A percentile compares a stretch with the other conserved stretches of the same genome.
phyloP scores from a whole-genome alignment of 2,888 invertebrate species.

The Myathropa florea region DNA sequence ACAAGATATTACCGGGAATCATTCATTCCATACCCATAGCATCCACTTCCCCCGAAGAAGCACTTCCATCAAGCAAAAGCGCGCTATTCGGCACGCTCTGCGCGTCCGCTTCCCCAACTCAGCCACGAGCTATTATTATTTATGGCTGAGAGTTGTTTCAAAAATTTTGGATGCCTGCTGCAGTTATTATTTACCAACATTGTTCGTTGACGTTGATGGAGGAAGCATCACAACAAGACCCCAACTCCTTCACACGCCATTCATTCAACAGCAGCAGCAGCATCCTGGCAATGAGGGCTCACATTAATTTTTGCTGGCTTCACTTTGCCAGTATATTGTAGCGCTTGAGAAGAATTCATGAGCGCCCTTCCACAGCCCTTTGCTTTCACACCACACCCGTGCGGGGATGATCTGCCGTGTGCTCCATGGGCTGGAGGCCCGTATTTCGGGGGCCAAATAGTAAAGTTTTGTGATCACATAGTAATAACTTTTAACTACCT shows the following conservation, averaged over 20 bases:
- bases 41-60: not conserved
- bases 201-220: slow-evolving; percentile 11
- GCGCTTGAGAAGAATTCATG: not conserved
- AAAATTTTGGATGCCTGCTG: slow-evolving; percentile 4
- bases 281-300: not conserved
- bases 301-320: slow-evolving; percentile 9
- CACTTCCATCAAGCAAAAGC: not conserved
- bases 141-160: slow-evolving; percentile 7
- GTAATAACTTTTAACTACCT: slow-evolving; percentile 50
- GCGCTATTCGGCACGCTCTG: not conserved
- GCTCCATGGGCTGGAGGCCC: not conserved
- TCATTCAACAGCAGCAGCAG: not conserved
- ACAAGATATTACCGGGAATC: not conserved
- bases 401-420: not conserved
- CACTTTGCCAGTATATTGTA: not conserved
- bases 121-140: not conserved
- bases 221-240: not conserved
- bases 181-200: slow-evolving; percentile 30
- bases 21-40: not conserved
- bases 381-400: not conserved
- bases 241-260: not conserved
- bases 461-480: slow-evolving; percentile 31
- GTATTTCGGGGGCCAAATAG: not conserved
- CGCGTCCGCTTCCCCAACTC: not conserved
- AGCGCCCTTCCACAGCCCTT: not conserved